Percentiles rank a stretch among this genome's conserved stretches.
Evolutionary conservation across 2,113 vertebrate genomes (phyloP).

Genomic region (Embiotoca jacksoni): DNA sequence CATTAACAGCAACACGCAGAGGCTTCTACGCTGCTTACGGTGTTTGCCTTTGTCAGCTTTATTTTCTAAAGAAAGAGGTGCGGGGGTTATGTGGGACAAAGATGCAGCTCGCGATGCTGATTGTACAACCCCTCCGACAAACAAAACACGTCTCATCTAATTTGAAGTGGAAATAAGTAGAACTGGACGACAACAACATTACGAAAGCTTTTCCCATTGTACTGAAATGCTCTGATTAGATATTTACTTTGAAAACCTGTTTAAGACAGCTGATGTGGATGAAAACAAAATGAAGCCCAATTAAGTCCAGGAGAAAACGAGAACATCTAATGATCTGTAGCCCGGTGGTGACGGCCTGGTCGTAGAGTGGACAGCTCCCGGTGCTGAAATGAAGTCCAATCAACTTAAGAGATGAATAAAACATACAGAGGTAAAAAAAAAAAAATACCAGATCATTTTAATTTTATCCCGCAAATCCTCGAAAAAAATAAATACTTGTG

Average conservation of each 20-base stretch:
- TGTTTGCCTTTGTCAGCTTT: slow-evolving; percentile 13
- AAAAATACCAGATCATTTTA: no score
- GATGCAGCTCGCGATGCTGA: neutral
- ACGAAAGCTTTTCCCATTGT: neutral
- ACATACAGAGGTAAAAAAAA: no score
- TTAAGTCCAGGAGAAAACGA: no score
- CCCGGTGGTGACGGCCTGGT: no score
- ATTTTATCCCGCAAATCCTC: no score
- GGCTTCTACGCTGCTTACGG: neutral
- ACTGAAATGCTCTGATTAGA: neutral
- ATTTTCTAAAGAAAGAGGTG: slow-evolving; percentile 6
- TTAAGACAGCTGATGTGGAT: no score
- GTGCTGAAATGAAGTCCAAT: no score
- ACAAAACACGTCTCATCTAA: slow-evolving; percentile 8
- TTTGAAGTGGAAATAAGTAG: neutral
- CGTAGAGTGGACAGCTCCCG: no score
- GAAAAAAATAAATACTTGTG: no score
- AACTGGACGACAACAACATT: neutral
- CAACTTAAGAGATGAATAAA: no score
- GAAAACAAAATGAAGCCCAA: no score
- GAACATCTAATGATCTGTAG: no score
- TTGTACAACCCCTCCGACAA: slow-evolving; percentile 8
- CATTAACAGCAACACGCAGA: slow-evolving; percentile 44
- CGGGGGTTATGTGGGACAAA: slow-evolving; percentile 13
- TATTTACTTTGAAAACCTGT: neutral